Conservation (phyloP, 2,113 vertebrate species). For the Toxotes chatareus region DNA sequence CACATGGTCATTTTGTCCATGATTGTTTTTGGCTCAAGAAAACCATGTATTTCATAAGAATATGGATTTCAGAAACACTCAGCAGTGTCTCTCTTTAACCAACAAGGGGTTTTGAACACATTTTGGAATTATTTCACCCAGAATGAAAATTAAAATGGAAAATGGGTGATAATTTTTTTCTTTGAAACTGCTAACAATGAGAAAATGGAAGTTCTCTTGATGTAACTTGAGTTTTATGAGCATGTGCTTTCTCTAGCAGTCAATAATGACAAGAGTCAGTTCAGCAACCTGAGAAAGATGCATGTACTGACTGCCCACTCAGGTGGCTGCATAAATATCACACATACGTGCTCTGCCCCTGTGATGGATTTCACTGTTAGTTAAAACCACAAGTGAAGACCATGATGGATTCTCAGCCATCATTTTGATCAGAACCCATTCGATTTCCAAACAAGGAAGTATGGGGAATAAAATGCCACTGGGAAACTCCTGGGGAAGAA, state of each 20-base stretch:
- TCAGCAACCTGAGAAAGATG: conserved; percentile 2
- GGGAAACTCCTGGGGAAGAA: background rate
- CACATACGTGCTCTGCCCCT: background rate
- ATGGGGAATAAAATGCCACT: background rate
- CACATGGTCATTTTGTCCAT: background rate
- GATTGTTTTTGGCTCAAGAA: background rate
- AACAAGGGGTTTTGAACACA: too few species aligned
- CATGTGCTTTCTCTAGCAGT: background rate
- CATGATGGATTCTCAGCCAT: too few species aligned
- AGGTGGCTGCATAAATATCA: conserved; percentile 17
- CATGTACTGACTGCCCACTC: conserved; percentile 19
- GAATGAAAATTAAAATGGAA: background rate
- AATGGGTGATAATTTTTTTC: background rate
- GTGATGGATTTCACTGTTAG: conserved; percentile 17
- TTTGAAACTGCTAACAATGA: background rate
- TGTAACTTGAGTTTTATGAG: background rate
- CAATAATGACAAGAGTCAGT: background rate
- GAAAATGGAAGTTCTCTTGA: background rate
- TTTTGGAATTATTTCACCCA: too few species aligned
- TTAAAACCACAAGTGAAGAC: background rate
- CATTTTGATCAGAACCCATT: too few species aligned
- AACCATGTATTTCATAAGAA: background rate
- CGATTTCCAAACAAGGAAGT: background rate
- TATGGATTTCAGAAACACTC: too few species aligned
- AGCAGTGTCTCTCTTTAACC: too few species aligned